Evolutionary conservation across 2,113 vertebrate species (phyloP).

Genomic region (Calypte anna): DNA sequence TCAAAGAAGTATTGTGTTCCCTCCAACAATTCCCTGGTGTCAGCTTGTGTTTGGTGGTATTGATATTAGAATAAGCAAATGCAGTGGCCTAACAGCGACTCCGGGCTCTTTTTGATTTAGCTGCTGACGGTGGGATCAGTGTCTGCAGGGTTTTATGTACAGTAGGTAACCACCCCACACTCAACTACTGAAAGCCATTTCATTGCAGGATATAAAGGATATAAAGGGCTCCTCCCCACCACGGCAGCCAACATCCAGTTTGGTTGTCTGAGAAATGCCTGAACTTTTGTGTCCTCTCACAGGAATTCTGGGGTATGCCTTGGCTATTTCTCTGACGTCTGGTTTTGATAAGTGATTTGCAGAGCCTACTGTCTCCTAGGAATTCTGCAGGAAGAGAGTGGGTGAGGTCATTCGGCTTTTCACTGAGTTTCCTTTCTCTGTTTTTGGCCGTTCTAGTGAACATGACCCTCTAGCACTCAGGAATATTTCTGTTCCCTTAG

Average conservation of each 20-base stretch:
- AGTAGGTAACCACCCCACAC: background rate
- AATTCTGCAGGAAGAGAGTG: slow-evolving; percentile 63
- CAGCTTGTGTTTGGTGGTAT: slow-evolving; percentile 51
- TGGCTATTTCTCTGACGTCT: slow-evolving; percentile 66
- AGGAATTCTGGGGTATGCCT: slow-evolving; percentile 60
- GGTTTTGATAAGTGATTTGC: slow-evolving; percentile 77
- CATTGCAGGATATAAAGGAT: background rate
- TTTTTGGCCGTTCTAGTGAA: slow-evolving; percentile 39
- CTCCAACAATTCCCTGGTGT: slow-evolving; percentile 32
- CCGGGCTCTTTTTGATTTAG: background rate
- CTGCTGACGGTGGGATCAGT: background rate
- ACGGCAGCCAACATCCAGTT: slow-evolving; percentile 18
- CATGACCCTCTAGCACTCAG: slow-evolving; percentile 58
- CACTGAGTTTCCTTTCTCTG: slow-evolving; percentile 72
- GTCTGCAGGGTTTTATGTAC: background rate
- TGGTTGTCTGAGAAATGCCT: slow-evolving; percentile 18
- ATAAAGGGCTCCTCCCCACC: slow-evolving; percentile 1
- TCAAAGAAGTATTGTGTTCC: slow-evolving; percentile 41
- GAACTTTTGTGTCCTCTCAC: slow-evolving; percentile 25
- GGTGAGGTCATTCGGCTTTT: slow-evolving; percentile 77
- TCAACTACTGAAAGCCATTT: background rate
- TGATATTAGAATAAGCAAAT: slow-evolving; percentile 11
- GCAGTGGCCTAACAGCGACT: background rate
- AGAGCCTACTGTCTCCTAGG: slow-evolving; percentile 75
- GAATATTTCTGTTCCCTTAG: slow-evolving; percentile 70